Conservation (phyloP, 2,113 vertebrate species). For the Sinocyclocheilus anophthalmus region DNA sequence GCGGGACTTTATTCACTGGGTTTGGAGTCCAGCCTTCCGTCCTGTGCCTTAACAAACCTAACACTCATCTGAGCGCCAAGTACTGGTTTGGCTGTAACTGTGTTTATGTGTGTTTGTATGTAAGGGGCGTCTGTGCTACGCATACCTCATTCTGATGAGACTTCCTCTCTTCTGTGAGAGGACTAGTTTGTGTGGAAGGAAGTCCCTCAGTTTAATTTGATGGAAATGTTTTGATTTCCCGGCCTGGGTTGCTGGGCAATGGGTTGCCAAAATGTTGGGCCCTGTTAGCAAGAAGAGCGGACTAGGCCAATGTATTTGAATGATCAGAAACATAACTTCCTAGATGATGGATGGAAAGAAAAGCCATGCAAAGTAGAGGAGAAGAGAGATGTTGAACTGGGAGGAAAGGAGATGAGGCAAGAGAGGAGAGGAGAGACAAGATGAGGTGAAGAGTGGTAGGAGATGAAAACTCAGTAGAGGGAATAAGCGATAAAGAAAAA, state of each 20-base stretch:
- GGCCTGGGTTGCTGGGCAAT: slow-evolving; percentile 57
- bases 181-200: slow-evolving; percentile 25
- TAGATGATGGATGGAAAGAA: background rate
- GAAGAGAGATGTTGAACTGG: background rate
- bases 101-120: slow-evolving; percentile 41
- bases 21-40: slow-evolving; percentile 43
- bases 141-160: slow-evolving; percentile 29
- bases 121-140: slow-evolving; percentile 7
- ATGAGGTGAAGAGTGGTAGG: background rate
- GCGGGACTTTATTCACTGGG: slow-evolving; percentile 47
- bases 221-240: slow-evolving; percentile 51
- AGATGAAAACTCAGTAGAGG: background rate
- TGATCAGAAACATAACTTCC: background rate
- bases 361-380: background rate
- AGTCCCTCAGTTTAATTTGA: slow-evolving; percentile 41
- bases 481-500: background rate
- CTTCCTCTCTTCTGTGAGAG: slow-evolving; percentile 14
- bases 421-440: background rate
- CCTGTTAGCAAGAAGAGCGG: background rate
- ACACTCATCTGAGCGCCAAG: slow-evolving; percentile 46
- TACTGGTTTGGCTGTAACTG: slow-evolving; percentile 31
- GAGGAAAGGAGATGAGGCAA: background rate
- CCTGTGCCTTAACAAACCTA: slow-evolving; percentile 46
- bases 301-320: background rate
- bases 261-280: slow-evolving; percentile 4